Evolutionary conservation across 2,113 vertebrate genomes (phyloP).

Genomic region (Dissostichus mawsoni): DNA sequence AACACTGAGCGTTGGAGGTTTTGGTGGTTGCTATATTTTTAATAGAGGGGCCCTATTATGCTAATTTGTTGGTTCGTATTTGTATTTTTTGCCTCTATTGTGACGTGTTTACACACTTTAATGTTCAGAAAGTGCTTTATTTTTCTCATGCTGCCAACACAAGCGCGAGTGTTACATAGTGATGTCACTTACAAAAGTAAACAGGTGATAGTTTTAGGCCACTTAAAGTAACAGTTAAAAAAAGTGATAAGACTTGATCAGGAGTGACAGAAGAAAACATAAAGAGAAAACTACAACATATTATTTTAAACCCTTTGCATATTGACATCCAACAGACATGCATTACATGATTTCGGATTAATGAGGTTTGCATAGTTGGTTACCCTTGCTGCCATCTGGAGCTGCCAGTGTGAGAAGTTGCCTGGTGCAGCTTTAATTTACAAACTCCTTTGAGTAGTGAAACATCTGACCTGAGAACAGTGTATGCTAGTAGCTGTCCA

Average conservation of each 20-base stretch:
- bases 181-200: too few relatives aligned
- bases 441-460: not conserved
- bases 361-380: not conserved
- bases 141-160: too few relatives aligned
- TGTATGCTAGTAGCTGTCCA: constrained; percentile 1
- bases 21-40: not conserved
- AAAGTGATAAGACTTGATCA: not conserved
- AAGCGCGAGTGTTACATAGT: too few relatives aligned
- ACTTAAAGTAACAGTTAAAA: not conserved
- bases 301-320: not conserved
- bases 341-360: not conserved
- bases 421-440: constrained; percentile 4
- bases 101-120: too few relatives aligned
- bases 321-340: constrained; percentile 8
- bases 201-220: not conserved
- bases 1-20: not conserved
- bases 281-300: not conserved
- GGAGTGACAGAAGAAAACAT: not conserved
- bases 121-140: too few relatives aligned
- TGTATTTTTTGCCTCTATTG: too few relatives aligned
- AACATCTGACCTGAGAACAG: constrained; percentile 22
- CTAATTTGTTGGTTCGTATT: too few relatives aligned
- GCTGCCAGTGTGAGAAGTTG: not conserved
- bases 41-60: too few relatives aligned
- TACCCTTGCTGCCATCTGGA: constrained; percentile 1